phyloP scores from a whole-genome alignment of 2,888 invertebrate genomes.

The Aleiodes alternator region DNA sequence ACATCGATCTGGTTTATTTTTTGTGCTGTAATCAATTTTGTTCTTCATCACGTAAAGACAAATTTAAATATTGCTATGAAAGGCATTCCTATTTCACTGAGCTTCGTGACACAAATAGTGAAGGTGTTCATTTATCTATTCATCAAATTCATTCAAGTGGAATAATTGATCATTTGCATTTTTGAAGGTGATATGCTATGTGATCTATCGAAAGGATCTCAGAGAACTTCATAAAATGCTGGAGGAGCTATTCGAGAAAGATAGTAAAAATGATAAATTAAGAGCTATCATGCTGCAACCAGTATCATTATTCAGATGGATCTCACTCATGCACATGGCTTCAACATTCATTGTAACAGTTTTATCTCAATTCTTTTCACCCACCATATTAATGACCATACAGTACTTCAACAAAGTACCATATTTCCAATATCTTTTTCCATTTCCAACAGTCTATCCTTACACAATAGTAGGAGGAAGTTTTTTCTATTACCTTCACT shows the following conservation, averaged over 20 bases:
- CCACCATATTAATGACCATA: conserved; percentile 45
- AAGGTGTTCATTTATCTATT: conserved; percentile 37
- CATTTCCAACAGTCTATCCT: conserved; percentile 53
- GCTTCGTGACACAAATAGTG: conserved; percentile 28
- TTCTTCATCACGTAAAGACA: conserved; percentile 23
- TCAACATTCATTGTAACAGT: neutral
- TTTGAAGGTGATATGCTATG: conserved; percentile 38
- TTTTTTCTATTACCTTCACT: conserved; percentile 52
- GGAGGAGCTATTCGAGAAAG: neutral
- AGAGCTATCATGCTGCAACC: neutral
- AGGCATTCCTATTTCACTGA: conserved; percentile 44
- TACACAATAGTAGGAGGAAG: conserved; percentile 51
- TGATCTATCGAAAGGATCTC: conserved; percentile 25
- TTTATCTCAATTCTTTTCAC: conserved; percentile 35
- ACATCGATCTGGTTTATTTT: conserved; percentile 1
- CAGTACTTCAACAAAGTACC: conserved; percentile 35
- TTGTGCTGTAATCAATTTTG: conserved; percentile 47
- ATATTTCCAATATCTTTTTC: conserved; percentile 48
- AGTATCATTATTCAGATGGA: neutral
- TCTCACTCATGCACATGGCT: neutral
- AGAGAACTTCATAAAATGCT: neutral
- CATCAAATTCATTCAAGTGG: neutral
- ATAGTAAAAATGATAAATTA: neutral
- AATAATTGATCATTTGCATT: too few species aligned
- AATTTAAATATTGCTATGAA: conserved; percentile 49